These are phyloP conservation scores for Helarctos malayanus DNA, from an alignment of 2,797 vertebrate species.

Conservation along the genomic window DNA sequence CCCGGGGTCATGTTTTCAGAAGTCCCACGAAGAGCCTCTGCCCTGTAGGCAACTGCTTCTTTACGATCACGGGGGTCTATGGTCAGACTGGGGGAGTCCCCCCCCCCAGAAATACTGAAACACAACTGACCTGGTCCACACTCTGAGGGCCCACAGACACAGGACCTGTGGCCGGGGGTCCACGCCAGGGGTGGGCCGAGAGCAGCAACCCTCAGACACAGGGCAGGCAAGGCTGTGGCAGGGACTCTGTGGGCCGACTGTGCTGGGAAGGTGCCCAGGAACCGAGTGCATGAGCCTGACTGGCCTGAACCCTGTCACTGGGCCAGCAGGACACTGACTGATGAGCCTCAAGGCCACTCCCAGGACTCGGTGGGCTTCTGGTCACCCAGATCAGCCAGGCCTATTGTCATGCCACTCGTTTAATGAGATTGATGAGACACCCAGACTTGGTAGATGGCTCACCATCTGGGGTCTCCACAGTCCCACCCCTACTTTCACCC, in stretches of 20 bases:
- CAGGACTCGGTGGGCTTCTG: neutral
- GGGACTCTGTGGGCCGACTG: neutral
- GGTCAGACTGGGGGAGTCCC: too few relatives aligned
- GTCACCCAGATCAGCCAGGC: neutral
- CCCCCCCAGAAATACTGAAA: neutral
- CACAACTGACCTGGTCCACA: neutral
- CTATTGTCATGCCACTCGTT: neutral
- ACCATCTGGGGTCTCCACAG: neutral
- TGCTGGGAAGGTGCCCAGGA: neutral
- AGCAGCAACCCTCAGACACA: neutral
- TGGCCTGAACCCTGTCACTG: neutral
- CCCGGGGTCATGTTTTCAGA: neutral
- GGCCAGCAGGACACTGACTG: neutral
- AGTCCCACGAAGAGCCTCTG: neutral
- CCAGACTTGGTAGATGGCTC: neutral
- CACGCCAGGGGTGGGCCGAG: rapidly evolving
- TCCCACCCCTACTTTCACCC: neutral
- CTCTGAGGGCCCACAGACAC: neutral
- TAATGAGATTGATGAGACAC: neutral
- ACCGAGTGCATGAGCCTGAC: neutral
- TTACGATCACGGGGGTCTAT: neutral
- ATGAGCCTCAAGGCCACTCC: neutral
- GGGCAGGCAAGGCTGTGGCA: neutral
- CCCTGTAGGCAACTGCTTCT: neutral
- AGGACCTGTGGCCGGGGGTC: neutral